phyloP scores from a whole-genome alignment of 2,888 invertebrate genomes.

The Dorcus hopei region DNA sequence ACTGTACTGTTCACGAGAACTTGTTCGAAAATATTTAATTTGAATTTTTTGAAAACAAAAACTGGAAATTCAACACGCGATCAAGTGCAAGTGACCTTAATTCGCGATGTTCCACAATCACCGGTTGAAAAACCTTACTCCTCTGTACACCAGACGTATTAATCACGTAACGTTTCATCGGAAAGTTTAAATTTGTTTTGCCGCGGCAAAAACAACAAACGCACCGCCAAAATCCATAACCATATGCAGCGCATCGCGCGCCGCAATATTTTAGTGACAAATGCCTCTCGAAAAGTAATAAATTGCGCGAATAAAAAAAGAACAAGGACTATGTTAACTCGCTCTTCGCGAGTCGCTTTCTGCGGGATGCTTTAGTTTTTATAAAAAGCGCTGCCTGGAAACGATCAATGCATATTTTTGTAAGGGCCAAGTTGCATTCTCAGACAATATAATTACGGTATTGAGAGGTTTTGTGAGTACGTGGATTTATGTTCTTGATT shows the following conservation, averaged over 20 bases:
- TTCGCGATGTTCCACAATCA: no score
- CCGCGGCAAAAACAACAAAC: neutral
- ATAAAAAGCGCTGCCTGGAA: constrained; percentile 6
- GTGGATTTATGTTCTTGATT: constrained; percentile 1
- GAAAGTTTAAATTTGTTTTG: no score
- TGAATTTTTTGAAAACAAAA: no score
- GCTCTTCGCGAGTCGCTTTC: constrained; percentile 7
- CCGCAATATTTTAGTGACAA: constrained; percentile 12
- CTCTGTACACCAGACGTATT: no score
- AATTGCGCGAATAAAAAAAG: constrained; percentile 6
- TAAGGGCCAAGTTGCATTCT: constrained; percentile 23
- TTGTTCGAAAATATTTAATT: no score
- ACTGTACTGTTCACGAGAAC: no score
- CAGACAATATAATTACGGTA: constrained; percentile 27
- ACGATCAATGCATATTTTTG: constrained; percentile 22
- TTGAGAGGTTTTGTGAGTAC: neutral
- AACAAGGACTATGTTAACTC: constrained; percentile 1
- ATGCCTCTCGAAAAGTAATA: constrained; percentile 7
- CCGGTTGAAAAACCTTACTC: no score
- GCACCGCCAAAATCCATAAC: neutral
- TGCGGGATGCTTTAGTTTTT: constrained; percentile 6
- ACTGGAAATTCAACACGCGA: no score
- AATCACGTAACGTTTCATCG: no score
- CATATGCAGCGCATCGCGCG: neutral
- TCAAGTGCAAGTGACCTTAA: no score